Percentiles rank a stretch among this genome's conserved stretches.
phyloP scores from a whole-genome alignment of 2,888 invertebrate genomes.

The Phengaris alcon region DNA sequence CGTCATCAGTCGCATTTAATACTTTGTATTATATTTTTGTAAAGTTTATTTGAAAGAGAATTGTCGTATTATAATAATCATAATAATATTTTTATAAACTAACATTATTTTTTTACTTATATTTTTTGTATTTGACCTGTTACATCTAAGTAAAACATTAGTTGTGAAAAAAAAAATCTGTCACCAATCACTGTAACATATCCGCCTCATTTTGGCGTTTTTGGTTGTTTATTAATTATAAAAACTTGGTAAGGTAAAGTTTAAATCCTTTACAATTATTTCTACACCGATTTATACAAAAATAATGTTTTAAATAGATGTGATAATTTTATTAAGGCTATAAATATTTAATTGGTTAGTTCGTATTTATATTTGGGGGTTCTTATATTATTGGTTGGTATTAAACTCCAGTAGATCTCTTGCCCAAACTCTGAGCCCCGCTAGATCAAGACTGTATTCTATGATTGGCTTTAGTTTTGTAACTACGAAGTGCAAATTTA shows the following conservation, averaged over 20 bases:
- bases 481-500: constrained; percentile 54
- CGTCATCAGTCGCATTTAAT: constrained; percentile 26
- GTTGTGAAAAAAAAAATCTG: background rate
- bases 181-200: background rate
- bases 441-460: constrained; percentile 43
- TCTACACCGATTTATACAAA: background rate
- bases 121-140: constrained; percentile 25
- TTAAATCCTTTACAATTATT: background rate
- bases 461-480: constrained; percentile 50
- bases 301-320: background rate
- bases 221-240: background rate
- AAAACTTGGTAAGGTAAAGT: background rate
- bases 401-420: constrained; percentile 25
- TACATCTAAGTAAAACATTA: constrained; percentile 15
- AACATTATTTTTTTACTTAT: constrained; percentile 28
- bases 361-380: constrained; percentile 19
- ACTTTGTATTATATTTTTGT: constrained; percentile 31
- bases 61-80: constrained; percentile 23
- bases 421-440: constrained; percentile 34
- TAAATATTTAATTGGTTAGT: constrained; percentile 16
- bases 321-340: background rate
- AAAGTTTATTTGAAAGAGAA: constrained; percentile 22
- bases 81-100: constrained; percentile 8
- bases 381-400: constrained; percentile 8
- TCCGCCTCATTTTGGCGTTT: background rate